Evolutionary conservation across 2,797 vertebrate genomes (phyloP).

Genomic region (Pseudomugil gertrudae): DNA sequence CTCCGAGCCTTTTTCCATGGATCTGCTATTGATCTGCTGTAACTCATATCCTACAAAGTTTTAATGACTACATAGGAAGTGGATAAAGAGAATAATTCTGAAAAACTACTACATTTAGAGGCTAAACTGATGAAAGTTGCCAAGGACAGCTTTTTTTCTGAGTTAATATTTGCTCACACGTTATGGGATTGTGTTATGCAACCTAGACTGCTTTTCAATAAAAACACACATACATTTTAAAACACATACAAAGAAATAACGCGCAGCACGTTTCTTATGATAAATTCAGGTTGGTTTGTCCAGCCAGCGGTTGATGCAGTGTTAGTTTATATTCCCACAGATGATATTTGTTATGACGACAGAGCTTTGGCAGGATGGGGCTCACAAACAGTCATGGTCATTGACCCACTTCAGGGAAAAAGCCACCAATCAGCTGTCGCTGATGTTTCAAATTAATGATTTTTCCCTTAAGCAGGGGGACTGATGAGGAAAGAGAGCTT

Average conservation of each 20-base stretch:
- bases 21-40: slow-evolving; percentile 54
- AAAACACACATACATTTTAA: slow-evolving; percentile 17
- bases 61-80: slow-evolving; percentile 33
- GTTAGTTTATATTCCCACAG: slow-evolving; percentile 59
- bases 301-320: slow-evolving; percentile 18
- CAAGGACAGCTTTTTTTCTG: not conserved
- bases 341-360: slow-evolving; percentile 68
- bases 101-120: not conserved
- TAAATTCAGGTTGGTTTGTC: slow-evolving; percentile 48
- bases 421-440: slow-evolving; percentile 55
- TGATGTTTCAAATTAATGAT: slow-evolving; percentile 70
- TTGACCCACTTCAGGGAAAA: slow-evolving; percentile 59
- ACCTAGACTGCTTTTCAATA: slow-evolving; percentile 10
- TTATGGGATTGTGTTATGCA: not conserved
- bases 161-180: slow-evolving; percentile 2
- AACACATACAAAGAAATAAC: slow-evolving; percentile 29
- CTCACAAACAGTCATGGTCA: slow-evolving; percentile 71
- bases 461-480: slow-evolving; percentile 48
- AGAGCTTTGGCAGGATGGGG: slow-evolving; percentile 62
- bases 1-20: slow-evolving; percentile 50
- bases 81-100: slow-evolving; percentile 41
- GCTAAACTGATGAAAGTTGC: not conserved
- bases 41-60: slow-evolving; percentile 27
- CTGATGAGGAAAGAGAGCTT: slow-evolving; percentile 21
- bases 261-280: slow-evolving; percentile 6